phyloP scores from a whole-genome alignment of 2,888 invertebrate species.

The Glomeris marginata region DNA sequence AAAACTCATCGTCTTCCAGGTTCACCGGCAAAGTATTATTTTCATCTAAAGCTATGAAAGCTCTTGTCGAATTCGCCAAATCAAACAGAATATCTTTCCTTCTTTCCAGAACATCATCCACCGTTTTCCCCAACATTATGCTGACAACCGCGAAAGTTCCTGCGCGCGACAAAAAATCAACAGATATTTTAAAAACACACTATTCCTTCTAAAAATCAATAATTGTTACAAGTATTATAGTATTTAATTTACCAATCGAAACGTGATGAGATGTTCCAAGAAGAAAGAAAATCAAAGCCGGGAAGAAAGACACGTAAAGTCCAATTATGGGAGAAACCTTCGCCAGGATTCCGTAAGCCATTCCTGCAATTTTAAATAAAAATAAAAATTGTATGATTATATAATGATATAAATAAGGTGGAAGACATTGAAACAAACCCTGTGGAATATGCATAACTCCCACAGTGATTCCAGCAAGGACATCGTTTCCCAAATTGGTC shows the following conservation, averaged over 20 bases:
- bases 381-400: not conserved
- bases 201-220: too few species aligned
- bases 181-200: not conserved
- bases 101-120: not conserved
- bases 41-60: too few species aligned
- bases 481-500: conserved; percentile 12
- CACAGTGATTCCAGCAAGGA: conserved; percentile 14
- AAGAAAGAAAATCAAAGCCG: conserved; percentile 69
- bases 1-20: too few species aligned
- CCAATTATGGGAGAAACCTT: conserved; percentile 37
- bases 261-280: conserved; percentile 80
- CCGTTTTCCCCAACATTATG: conserved; percentile 15
- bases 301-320: conserved; percentile 80
- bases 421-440: conserved; percentile 7
- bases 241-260: conserved; percentile 51
- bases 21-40: too few species aligned
- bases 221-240: not conserved
- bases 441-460: conserved; percentile 16
- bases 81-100: too few species aligned
- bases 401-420: not conserved
- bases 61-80: too few species aligned
- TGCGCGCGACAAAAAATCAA: not conserved
- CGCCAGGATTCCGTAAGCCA: conserved; percentile 40
- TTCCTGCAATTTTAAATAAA: conserved; percentile 23
- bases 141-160: conserved; percentile 15